phyloP scores from a whole-genome alignment of 2,888 invertebrate genomes.

The Ectemnius continuus region DNA sequence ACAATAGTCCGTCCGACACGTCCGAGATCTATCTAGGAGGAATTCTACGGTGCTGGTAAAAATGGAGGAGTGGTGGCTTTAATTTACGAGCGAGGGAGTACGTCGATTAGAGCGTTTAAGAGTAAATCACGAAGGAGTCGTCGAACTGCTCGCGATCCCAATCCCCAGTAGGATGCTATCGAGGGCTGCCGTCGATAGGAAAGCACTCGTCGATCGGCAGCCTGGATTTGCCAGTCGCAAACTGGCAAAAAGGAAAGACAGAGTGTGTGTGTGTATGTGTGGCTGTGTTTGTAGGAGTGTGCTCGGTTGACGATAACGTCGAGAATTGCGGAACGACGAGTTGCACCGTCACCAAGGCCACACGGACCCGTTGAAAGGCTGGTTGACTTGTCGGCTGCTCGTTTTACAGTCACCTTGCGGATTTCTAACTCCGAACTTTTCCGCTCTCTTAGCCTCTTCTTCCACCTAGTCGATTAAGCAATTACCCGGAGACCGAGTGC shows the following conservation, averaged over 20 bases:
- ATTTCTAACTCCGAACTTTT: conserved; percentile 1
- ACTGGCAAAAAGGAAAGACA: too few relatives aligned
- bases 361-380: background rate
- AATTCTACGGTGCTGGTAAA: too few relatives aligned
- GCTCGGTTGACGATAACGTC: background rate
- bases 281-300: background rate
- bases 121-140: too few relatives aligned
- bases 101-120: too few relatives aligned
- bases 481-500: conserved; percentile 66
- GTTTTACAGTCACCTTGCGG: conserved; percentile 2
- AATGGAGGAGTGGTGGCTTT: too few relatives aligned
- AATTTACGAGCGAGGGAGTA: too few relatives aligned
- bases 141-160: too few relatives aligned
- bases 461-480: conserved; percentile 62
- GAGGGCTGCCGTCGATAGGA: background rate
- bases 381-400: background rate
- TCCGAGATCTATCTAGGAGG: too few relatives aligned
- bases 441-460: conserved; percentile 17
- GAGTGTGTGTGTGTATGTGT: background rate
- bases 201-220: background rate
- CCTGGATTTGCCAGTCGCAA: too few relatives aligned
- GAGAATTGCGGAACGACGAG: background rate
- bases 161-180: background rate
- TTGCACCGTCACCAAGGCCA: background rate
- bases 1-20: too few relatives aligned